Conservation (phyloP, 2,888 invertebrate species). For the Eulithis prunata region DNA sequence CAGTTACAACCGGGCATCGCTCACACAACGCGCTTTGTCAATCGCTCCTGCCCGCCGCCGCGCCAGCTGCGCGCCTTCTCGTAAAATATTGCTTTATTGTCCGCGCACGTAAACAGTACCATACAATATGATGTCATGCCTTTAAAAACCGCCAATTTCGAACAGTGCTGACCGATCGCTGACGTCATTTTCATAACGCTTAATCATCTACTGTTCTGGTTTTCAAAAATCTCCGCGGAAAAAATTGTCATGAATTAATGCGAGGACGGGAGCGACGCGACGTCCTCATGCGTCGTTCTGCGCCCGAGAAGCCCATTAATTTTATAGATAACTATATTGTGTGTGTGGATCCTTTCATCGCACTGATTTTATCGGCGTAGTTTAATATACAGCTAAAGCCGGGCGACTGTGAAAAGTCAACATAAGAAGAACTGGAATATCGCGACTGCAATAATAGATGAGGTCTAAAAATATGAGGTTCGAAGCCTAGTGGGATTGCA, state of each 20-base stretch:
- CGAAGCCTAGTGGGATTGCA: slow-evolving; percentile 19
- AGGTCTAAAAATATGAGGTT: slow-evolving; percentile 24
- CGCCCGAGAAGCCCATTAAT: neutral
- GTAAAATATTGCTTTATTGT: slow-evolving; percentile 31
- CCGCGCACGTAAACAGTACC: slow-evolving; percentile 29
- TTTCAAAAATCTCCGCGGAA: slow-evolving; percentile 13
- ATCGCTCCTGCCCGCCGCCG: slow-evolving; percentile 22
- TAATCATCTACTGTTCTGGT: slow-evolving; percentile 23
- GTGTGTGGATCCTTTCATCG: neutral
- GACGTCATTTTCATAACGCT: slow-evolving; percentile 27
- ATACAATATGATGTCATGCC: slow-evolving; percentile 38
- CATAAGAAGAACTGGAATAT: neutral
- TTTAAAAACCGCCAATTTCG: slow-evolving; percentile 34
- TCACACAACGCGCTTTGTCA: slow-evolving; percentile 20
- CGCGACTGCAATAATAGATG: neutral
- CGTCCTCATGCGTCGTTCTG: neutral
- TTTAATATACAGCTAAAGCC: neutral
- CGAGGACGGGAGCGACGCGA: neutral
- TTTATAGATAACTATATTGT: slow-evolving; percentile 4
- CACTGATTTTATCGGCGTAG: slow-evolving; percentile 1
- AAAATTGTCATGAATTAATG: slow-evolving; percentile 4
- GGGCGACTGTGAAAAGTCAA: neutral
- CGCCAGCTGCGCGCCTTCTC: slow-evolving; percentile 18
- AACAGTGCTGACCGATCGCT: slow-evolving; percentile 27
- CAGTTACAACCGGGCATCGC: slow-evolving; percentile 21